Evolutionary conservation across 37 sponge, comb jelly and placozoan genomes (phyloP), one percentile per base, ranked within the genome.

Genomic region (Halisarca cf. caerulea): DNA sequence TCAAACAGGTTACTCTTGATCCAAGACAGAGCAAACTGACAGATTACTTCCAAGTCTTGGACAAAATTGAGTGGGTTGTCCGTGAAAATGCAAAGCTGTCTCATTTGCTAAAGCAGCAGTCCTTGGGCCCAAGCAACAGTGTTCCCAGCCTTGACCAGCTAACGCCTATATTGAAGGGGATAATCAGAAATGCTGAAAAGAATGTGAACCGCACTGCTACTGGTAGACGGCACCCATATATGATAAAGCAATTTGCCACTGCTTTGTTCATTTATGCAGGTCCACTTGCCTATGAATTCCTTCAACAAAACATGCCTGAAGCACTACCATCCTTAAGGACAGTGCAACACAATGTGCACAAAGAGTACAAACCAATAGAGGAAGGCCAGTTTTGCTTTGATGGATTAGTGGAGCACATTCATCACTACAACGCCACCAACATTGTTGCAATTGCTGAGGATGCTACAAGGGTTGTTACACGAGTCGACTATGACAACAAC

Each of bases 321-420:
- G 90, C 90, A 18, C 36, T 90, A 57, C 90, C 90, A 54, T 86
- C 68, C 0, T 68, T 82, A 40, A 35, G 86, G 25, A 90, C 86
- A 28, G 86, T 90, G 20, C 90, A 86, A 55, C 53, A 70, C 5
- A 57, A 64, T 55, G 59, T 90, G 11, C 35, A 82, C 60, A 53
- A 18, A 42, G 70, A 90, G 57, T 90, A 90, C 25, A 27, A 82
- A 7, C 58, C 66, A 53, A 9, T 90, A n/a, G 8, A 61, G 37
- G 90, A 90, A 80, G 90, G 86, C 15, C 59, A 82, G n/a, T 90
- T 90, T 77, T 2, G 78, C 11, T 85, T 75, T 75, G 78, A 85
- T 58, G 60, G 30, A 34, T 79, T 74, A 23, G 21, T 39, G 36
- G 44, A 25, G 27, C 85, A 85, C 30, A 40, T 85, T 8, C 24